These are phyloP conservation scores for Chymomyza amoena DNA, from an alignment of 2,888 invertebrate genomes.

Conservation along the genomic window DNA sequence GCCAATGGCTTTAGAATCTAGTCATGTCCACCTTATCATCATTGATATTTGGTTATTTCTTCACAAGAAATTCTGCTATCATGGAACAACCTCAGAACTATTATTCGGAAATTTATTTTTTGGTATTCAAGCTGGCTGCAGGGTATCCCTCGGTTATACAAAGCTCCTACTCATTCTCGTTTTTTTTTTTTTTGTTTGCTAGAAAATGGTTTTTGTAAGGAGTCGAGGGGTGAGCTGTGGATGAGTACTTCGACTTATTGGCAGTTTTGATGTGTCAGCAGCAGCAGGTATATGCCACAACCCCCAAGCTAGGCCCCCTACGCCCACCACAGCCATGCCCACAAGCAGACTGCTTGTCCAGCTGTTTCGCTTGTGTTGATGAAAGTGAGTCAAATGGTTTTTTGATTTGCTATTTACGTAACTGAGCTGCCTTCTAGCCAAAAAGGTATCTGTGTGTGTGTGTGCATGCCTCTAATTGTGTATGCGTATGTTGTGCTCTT, in stretches of 20 bases:
- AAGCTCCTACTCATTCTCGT: conserved; percentile 10
- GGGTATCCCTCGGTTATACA: too few species aligned
- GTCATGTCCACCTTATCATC: too few species aligned
- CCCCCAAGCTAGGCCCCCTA: conserved; percentile 1
- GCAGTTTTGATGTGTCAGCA: conserved; percentile 69
- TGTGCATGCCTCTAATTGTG: conserved; percentile 52
- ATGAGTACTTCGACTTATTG: conserved; percentile 53
- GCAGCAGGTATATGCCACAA: conserved; percentile 50
- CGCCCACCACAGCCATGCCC: background rate
- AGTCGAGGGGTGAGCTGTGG: background rate
- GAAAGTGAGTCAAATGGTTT: conserved; percentile 73
- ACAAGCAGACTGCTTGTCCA: conserved; percentile 13
- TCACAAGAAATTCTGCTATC: too few species aligned
- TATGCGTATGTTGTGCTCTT: conserved; percentile 61
- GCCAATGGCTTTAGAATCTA: too few species aligned
- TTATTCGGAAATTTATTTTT: too few species aligned
- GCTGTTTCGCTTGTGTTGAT: conserved; percentile 48
- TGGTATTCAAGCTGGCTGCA: too few species aligned
- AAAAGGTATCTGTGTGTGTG: conserved; percentile 1
- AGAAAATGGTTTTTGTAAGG: background rate
- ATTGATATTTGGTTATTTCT: too few species aligned
- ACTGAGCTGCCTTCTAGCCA: conserved; percentile 39
- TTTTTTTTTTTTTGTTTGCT: conserved; percentile 3
- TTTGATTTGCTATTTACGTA: conserved; percentile 70
- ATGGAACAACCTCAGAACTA: too few species aligned